Base-by-base conservation (phyloP, 2,888 invertebrate species). In the Aelia acuminata region DNA sequence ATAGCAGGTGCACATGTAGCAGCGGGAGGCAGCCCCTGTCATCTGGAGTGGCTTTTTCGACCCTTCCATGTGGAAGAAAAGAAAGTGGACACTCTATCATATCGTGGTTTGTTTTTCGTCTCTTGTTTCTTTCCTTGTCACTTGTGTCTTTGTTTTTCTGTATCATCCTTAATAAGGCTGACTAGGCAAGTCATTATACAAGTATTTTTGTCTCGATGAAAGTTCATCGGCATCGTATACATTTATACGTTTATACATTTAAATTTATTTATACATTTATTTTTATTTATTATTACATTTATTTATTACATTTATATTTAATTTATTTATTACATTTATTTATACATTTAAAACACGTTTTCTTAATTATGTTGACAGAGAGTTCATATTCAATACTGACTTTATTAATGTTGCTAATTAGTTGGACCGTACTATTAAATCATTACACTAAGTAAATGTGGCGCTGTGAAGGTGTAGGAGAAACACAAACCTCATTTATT, bases 31-130 rank as follows among this genome's bases (percentile, higher is more conserved):
- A n/a, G 43, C 43, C 43, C 3, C 43, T 43, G 43, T 80, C 80
- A 80, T 43, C 39, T 80, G 80, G 80, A 35, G 80, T n/a, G 43
- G n/a, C 80, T 80, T 80, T 43, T 80, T 80, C 80, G 43, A 43
- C 13, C n/a, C 80, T 80, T 80, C 80, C 80, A 80, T 39, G 80
- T 80, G 80, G 80, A 47, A 47, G 80, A 80, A 80, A 80, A 80
- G 80, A 80, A 80, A 80, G 80, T 80, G 43, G 80, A 47, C 43
- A 13, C 43, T 47, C 80, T 80, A 35, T 70, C 63, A 70, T 70
- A 70, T 70, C 63, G 5, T 35, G 57, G 31, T 70, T 57, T 70
- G 15, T 31, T 70, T 70, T 35, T 70, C 18, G 31, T 70, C 63
- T 35, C 63, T 70, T 35, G 31, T 63, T 63, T 63, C 63, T 63